These are phyloP conservation scores for Cochlearius cochlearius DNA, from an alignment of 2,113 vertebrate species.

Conservation along the genomic window DNA sequence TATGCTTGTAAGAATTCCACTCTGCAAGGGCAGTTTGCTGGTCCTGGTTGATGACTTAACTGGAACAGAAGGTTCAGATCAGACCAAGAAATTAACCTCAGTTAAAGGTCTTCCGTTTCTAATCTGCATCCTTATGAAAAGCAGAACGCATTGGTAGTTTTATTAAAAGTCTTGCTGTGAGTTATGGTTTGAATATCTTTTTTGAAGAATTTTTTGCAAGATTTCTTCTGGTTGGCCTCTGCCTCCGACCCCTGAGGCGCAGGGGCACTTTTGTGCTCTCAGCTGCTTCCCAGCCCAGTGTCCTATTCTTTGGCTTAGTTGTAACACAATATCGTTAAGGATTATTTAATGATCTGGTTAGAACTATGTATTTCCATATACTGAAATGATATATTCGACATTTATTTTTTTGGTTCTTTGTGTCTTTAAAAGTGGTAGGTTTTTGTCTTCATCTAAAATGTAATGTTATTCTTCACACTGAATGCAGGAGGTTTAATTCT, in stretches of 20 bases:
- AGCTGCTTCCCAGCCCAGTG: neutral
- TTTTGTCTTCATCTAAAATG: neutral
- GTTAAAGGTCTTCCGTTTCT: neutral
- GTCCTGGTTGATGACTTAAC: neutral
- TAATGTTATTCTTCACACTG: neutral
- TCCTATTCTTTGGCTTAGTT: neutral
- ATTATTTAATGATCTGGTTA: neutral
- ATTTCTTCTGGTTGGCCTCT: neutral
- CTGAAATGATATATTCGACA: neutral
- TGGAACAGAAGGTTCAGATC: neutral
- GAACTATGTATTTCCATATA: neutral
- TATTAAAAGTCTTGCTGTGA: neutral
- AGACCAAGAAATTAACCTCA: neutral
- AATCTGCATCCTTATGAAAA: neutral
- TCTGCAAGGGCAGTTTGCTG: neutral
- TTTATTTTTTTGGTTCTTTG: neutral
- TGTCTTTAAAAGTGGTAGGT: neutral
- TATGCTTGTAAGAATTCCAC: neutral
- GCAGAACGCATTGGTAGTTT: neutral
- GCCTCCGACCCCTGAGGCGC: neutral
- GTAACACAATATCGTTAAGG: neutral
- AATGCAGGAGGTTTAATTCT: neutral
- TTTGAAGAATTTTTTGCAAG: neutral
- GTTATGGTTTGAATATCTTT: neutral
- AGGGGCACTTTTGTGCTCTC: neutral